A percentile compares a stretch with the other conserved stretches of the same genome.
phyloP scores from a whole-genome alignment of 2,113 vertebrate species.

The Oryzias melastigma region DNA sequence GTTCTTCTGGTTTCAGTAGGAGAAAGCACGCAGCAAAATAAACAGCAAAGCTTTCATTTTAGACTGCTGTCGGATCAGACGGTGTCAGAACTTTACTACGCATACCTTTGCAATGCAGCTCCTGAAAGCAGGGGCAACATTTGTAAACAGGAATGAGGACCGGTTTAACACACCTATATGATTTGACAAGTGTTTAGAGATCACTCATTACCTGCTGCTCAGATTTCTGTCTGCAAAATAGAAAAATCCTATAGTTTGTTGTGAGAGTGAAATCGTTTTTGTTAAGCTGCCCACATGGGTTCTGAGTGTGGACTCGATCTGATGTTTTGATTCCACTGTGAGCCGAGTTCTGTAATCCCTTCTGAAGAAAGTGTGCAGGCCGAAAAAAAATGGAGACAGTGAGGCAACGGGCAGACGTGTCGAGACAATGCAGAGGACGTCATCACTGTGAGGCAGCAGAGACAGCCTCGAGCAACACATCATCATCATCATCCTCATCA shows the following conservation, averaged over 20 bases:
- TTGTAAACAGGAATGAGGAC: constrained; percentile 65
- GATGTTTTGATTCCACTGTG: constrained; percentile 60
- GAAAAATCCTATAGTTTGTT: constrained; percentile 26
- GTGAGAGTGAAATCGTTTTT: constrained; percentile 25
- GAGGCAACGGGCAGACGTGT: constrained; percentile 65
- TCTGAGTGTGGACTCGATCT: constrained; percentile 48
- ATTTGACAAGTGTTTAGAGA: constrained; percentile 34
- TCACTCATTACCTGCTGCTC: constrained; percentile 61
- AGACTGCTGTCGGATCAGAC: neutral
- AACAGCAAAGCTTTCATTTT: constrained; percentile 5
- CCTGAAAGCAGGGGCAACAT: constrained; percentile 39
- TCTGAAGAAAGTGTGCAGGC: constrained; percentile 46
- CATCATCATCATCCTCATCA: constrained; percentile 16
- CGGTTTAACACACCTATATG: constrained; percentile 65
- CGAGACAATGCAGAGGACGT: constrained; percentile 54
- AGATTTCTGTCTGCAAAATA: constrained; percentile 64
- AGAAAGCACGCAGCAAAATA: constrained; percentile 40
- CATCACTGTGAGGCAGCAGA: constrained; percentile 34
- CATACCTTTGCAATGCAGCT: constrained; percentile 23
- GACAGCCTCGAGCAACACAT: constrained; percentile 53
- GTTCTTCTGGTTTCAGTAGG: constrained; percentile 30
- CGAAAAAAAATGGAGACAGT: constrained; percentile 35
- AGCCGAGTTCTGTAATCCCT: constrained; percentile 39
- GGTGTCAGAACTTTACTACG: neutral
- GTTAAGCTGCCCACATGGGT: constrained; percentile 55